phyloP scores from a whole-genome alignment of 1,140 invertebrate genomes.

The Lysiphlebus fabarum region DNA sequence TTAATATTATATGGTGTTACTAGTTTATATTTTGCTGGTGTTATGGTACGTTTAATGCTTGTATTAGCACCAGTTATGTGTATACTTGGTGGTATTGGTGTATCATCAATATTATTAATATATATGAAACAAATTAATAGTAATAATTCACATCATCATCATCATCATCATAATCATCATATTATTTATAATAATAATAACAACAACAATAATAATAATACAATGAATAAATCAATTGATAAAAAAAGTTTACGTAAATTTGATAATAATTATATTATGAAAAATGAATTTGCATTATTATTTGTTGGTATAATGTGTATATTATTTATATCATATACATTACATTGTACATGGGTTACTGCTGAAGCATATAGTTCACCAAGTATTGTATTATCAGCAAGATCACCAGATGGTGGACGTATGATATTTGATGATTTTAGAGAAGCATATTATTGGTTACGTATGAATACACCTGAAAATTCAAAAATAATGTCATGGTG shows the following conservation, averaged over 20 bases:
- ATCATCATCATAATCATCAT: slow-evolving; percentile 72
- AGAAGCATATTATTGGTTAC: slow-evolving; percentile 96
- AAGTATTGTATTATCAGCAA: slow-evolving; percentile 93
- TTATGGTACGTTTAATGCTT: slow-evolving; percentile 98
- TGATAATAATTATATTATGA: slow-evolving; percentile 80
- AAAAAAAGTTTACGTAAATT: slow-evolving; percentile 68
- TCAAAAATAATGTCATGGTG: slow-evolving; percentile 99
- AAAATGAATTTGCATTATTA: slow-evolving; percentile 83
- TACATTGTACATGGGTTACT: slow-evolving; percentile 99
- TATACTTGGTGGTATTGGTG: slow-evolving; percentile 90
- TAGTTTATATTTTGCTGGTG: slow-evolving; percentile 97
- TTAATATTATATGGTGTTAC: slow-evolving; percentile 96
- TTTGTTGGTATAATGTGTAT: slow-evolving; percentile 83
- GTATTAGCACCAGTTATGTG: slow-evolving; percentile 98
- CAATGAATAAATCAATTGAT: slow-evolving; percentile 52
- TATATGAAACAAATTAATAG: slow-evolving; percentile 86
- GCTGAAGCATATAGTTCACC: slow-evolving; percentile 97
- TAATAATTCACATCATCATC: slow-evolving; percentile 58
- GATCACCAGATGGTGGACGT: slow-evolving; percentile 87
- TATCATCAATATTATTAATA: slow-evolving; percentile 82
- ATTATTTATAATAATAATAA: slow-evolving; percentile 82
- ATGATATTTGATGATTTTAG: slow-evolving; percentile 98
- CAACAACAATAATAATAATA: slow-evolving; percentile 54
- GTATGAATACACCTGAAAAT: slow-evolving; percentile 94
- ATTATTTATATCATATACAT: slow-evolving; percentile 87